These are phyloP conservation scores for Andrena marginata DNA, from an alignment of 2,888 invertebrate genomes.

Conservation along the genomic window DNA sequence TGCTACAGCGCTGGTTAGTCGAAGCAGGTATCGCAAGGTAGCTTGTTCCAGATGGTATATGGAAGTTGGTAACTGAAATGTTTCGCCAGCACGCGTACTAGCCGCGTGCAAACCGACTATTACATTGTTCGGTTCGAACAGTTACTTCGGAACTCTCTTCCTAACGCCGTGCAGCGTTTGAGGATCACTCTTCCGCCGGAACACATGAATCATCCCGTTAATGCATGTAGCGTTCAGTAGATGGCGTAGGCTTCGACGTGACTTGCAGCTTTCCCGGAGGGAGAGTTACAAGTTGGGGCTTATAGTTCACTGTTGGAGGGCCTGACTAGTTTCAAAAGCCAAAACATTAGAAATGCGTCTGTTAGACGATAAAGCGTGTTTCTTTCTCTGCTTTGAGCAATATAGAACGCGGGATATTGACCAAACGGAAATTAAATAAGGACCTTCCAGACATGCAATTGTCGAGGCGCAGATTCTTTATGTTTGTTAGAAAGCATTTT, in stretches of 20 bases:
- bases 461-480: too few species aligned
- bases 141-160: constrained; percentile 14
- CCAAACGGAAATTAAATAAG: too few species aligned
- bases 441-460: too few species aligned
- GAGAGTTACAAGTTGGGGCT: too few species aligned
- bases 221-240: neutral
- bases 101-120: constrained; percentile 27
- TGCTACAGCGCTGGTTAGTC: constrained; percentile 34
- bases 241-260: neutral
- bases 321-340: too few species aligned
- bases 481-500: too few species aligned
- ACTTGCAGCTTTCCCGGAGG: too few species aligned
- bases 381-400: too few species aligned
- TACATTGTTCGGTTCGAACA: constrained; percentile 24
- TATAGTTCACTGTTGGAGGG: too few species aligned
- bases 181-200: neutral
- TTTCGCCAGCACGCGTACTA: constrained; percentile 35
- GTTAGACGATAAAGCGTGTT: too few species aligned
- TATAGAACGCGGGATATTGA: too few species aligned
- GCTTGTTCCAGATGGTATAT: constrained; percentile 17
- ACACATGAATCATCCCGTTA: constrained; percentile 12
- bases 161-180: neutral
- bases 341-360: too few species aligned
- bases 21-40: constrained; percentile 27
- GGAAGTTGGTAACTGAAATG: constrained; percentile 42